Percentiles rank a stretch among this genome's conserved stretches.
These are phyloP conservation scores for Bombyx huttoni DNA, from an alignment of 2,888 invertebrate genomes.

Conservation along the genomic window DNA sequence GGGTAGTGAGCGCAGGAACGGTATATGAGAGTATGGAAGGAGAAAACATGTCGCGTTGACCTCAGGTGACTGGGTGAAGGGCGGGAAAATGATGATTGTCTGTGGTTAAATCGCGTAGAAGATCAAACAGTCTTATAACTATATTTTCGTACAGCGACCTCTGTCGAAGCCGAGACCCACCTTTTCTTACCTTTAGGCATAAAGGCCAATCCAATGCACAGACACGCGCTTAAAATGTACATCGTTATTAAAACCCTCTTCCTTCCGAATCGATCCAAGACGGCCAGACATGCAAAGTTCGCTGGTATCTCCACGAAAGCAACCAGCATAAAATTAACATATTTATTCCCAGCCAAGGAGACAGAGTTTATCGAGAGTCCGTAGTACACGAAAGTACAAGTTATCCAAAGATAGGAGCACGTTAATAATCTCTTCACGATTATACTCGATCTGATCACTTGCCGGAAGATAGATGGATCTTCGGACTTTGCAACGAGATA, in stretches of 20 bases:
- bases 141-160: not conserved
- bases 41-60: no score
- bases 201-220: constrained; percentile 75
- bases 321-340: constrained; percentile 80
- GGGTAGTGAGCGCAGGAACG: no score
- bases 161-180: not conserved
- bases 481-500: constrained; percentile 12
- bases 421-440: constrained; percentile 72
- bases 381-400: constrained; percentile 85
- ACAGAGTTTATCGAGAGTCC: constrained; percentile 85
- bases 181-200: constrained; percentile 64
- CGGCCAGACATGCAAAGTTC: constrained; percentile 74
- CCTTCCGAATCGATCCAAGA: constrained; percentile 76
- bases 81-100: no score
- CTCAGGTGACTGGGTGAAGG: no score
- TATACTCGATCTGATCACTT: constrained; percentile 68
- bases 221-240: constrained; percentile 75
- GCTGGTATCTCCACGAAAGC: constrained; percentile 81
- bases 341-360: constrained; percentile 80
- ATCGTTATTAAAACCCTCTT: constrained; percentile 74
- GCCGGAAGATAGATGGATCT: constrained; percentile 31
- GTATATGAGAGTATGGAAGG: no score
- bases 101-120: no score
- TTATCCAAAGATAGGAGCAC: constrained; percentile 84
- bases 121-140: no score